Percentiles rank a stretch among this genome's conserved stretches.
Evolutionary conservation across 2,797 vertebrate species (phyloP).

Genomic region (Hydrolagus colliei): DNA sequence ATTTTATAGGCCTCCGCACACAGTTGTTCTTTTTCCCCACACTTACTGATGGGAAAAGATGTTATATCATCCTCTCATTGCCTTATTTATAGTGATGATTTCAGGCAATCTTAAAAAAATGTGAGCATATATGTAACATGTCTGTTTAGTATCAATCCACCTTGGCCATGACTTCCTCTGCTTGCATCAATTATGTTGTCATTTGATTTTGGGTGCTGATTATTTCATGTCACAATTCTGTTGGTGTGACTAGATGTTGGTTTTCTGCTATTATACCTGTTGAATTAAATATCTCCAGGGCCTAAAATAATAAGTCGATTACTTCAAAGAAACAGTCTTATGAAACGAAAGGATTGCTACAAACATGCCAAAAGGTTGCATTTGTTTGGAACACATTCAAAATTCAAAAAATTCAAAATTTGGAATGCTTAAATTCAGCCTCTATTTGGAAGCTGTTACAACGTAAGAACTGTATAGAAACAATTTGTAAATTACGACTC

Average conservation of each 20-base stretch:
- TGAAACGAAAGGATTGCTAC: not conserved
- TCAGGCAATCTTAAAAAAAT: not conserved
- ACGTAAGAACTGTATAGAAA: too few species aligned
- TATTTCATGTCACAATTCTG: not conserved
- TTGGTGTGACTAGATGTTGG: not conserved
- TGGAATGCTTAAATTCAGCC: too few species aligned
- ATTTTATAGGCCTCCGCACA: too few species aligned
- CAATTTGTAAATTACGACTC: too few species aligned
- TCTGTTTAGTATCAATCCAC: not conserved
- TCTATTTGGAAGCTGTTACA: too few species aligned
- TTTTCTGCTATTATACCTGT: not conserved
- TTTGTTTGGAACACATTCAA: too few species aligned
- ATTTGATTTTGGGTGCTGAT: not conserved
- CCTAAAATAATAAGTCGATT: not conserved
- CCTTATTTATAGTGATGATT: not conserved
- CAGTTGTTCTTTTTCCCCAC: too few species aligned
- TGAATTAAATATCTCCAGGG: not conserved
- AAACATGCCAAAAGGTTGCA: too few species aligned
- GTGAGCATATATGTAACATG: not conserved
- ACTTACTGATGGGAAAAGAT: not conserved
- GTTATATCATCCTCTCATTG: not conserved
- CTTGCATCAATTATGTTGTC: not conserved
- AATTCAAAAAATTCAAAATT: not conserved
- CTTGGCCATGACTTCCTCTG: conserved; percentile 2
- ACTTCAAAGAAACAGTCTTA: not conserved